Base-by-base conservation (phyloP, 2,888 invertebrate species). In the Chymomyza amoena region DNA sequence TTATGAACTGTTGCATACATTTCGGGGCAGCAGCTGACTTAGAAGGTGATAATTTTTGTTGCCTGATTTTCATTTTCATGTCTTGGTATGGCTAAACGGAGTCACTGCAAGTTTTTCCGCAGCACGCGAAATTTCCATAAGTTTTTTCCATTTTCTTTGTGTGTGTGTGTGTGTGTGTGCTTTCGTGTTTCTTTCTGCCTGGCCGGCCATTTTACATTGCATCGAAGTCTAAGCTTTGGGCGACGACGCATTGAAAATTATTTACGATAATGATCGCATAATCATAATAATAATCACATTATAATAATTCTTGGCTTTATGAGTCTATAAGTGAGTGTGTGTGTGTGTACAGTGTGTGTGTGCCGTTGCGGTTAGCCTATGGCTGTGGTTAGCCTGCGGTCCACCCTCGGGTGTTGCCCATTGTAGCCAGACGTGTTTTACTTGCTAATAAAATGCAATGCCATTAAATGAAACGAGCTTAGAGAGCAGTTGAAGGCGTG, bases 201-300 rank as follows among this genome's bases (percentile, higher is more conserved):
- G 9, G 10, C 39, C 13, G 1, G 52, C 61, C 1, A 3, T 5
- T 39, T 45, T 52, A 7, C 39, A 56, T 61, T 64, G 72, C 75
- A 77, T 77, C 73, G 80, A 75, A 77, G 87, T 84, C 87, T 71
- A 79, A 75, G 84, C 84, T 81, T 88, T 32, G 87, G 76, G 86
- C 79, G 77, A 72, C 76, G 78, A 72, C 76, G 78, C 85, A 81
- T 81, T 85, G 79, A 81, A 87, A 88, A 87, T 85, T 88, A 85
- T 89, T 87, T 88, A 85, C 88, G 85, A 88, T 89, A 85, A 88
- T 75, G 89, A 83, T 88, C 79, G 81, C 89, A 86, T 88, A 88
- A 86, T 86, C 89, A 88, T 86, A 87, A 86, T 85, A 85, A 85
- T 86, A 86, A 87, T 88, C 85, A 88, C 85, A 86, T 86, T 89